Conservation (phyloP, 2,888 invertebrate genomes). For the Maniola hyperantus region DNA sequence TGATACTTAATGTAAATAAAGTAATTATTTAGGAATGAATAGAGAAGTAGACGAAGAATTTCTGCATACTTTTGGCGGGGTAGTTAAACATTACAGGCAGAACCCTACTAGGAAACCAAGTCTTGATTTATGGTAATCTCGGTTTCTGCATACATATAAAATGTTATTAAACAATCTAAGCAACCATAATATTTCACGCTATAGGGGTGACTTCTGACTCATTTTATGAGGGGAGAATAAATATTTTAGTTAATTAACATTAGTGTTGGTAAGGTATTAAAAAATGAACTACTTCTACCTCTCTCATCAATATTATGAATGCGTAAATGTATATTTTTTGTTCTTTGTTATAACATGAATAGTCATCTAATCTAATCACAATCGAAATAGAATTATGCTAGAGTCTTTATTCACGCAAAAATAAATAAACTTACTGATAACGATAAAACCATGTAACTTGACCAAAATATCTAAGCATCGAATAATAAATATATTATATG, state of each 20-base stretch:
- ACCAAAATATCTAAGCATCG: background rate
- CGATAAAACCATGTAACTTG: background rate
- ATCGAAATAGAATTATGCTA: background rate
- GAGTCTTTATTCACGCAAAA: background rate
- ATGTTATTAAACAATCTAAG: constrained; percentile 7
- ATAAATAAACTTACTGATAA: background rate
- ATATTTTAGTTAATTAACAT: background rate
- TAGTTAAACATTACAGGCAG: too few relatives aligned
- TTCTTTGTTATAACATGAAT: background rate
- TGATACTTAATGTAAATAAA: background rate
- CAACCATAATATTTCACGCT: constrained; percentile 2
- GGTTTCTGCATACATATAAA: background rate
- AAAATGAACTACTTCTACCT: background rate
- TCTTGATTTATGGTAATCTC: background rate
- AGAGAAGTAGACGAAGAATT: background rate
- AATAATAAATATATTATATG: background rate
- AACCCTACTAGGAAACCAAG: background rate
- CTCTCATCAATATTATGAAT: background rate
- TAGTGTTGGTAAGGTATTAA: background rate
- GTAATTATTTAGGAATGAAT: background rate
- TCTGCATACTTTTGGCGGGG: background rate
- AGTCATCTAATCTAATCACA: background rate
- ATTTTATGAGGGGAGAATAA: constrained; percentile 1
- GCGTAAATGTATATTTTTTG: background rate
- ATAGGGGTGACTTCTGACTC: constrained; percentile 18